These are phyloP conservation scores for Craniophora ligustri DNA, from an alignment of 2,888 invertebrate species.

Conservation along the genomic window DNA sequence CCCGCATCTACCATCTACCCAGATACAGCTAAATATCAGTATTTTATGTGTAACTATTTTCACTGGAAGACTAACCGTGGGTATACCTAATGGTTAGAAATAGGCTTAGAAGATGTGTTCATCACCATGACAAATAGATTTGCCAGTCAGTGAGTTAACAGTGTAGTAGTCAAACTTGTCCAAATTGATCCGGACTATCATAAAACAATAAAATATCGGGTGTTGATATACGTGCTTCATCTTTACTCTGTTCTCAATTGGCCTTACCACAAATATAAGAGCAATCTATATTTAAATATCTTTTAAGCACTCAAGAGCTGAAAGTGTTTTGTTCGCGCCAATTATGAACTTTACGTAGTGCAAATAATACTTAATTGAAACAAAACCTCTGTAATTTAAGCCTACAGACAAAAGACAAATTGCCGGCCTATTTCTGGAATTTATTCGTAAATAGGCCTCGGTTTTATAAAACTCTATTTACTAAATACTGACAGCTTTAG, in stretches of 20 bases:
- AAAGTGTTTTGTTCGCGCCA: slow-evolving; percentile 37
- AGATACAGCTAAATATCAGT: too few relatives aligned
- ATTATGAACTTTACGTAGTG: slow-evolving; percentile 33
- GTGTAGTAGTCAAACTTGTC: too few relatives aligned
- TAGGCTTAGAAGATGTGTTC: too few relatives aligned
- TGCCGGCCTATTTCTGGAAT: slow-evolving; percentile 28
- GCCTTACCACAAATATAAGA: background rate
- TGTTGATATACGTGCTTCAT: background rate
- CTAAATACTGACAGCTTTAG: background rate
- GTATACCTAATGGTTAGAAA: too few relatives aligned
- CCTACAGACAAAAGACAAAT: slow-evolving; percentile 43
- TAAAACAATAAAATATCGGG: too few relatives aligned
- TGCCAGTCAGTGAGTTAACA: too few relatives aligned
- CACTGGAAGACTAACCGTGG: too few relatives aligned
- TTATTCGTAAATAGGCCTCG: slow-evolving; percentile 26
- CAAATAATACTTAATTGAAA: slow-evolving; percentile 52
- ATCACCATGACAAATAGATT: too few relatives aligned
- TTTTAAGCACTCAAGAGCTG: slow-evolving; percentile 13
- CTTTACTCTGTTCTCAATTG: background rate
- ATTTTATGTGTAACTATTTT: too few relatives aligned
- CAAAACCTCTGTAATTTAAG: slow-evolving; percentile 56
- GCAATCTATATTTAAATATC: slow-evolving; percentile 6
- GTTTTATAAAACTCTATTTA: slow-evolving; percentile 20
- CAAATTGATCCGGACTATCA: too few relatives aligned
- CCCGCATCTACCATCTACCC: too few relatives aligned